A percentile compares a stretch with the other conserved stretches of the same genome.
Evolutionary conservation across 64 coral and sea anemone species (phyloP).

Genomic region (Montipora capricornis): DNA sequence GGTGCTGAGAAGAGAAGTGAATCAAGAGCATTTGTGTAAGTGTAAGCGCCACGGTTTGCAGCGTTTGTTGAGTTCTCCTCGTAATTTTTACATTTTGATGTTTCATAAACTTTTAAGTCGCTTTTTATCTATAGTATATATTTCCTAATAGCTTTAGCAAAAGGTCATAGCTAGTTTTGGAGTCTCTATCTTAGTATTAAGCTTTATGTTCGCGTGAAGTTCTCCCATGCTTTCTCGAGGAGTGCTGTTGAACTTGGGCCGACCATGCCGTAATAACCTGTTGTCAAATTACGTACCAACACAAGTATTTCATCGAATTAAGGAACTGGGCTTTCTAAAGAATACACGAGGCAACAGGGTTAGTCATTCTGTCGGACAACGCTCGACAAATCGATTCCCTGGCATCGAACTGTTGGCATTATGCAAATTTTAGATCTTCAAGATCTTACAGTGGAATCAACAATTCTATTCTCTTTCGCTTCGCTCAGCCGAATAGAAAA

Average conservation of each 20-base stretch:
- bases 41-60: no score
- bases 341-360: neutral
- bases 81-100: no score
- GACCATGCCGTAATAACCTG: neutral
- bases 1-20: no score
- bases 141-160: no score
- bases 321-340: neutral
- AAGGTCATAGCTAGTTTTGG: no score
- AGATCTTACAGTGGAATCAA: neutral
- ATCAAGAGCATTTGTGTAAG: no score
- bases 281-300: neutral
- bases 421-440: neutral
- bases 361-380: neutral
- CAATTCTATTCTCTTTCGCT: neutral
- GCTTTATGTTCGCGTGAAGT: neutral
- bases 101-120: no score
- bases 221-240: neutral
- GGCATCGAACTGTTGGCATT: neutral
- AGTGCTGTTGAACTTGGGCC: neutral
- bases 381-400: neutral
- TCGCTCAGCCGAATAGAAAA: no score
- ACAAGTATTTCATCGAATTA: neutral
- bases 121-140: no score
- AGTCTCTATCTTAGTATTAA: no score
- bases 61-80: no score